Evolutionary conservation across 2,888 invertebrate species (phyloP).

Genomic region (Hesperia comma): DNA sequence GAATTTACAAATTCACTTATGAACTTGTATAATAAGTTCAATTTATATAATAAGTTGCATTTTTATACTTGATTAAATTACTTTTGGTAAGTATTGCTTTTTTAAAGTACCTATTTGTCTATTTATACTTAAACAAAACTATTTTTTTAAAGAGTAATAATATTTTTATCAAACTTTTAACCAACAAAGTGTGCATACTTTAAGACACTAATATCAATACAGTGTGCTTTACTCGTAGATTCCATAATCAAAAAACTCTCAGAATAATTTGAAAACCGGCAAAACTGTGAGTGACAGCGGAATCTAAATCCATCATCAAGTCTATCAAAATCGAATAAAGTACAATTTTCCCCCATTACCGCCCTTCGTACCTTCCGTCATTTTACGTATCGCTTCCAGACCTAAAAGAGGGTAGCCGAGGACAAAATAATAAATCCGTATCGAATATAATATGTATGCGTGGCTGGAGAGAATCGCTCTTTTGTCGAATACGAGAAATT

Average conservation of each 20-base stretch:
- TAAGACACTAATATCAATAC: too few species aligned
- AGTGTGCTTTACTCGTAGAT: too few species aligned
- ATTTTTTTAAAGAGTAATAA: too few species aligned
- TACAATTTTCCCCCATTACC: constrained; percentile 82
- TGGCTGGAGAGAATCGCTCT: constrained; percentile 66
- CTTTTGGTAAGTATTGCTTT: too few species aligned
- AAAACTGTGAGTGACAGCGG: constrained; percentile 64
- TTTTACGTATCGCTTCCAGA: constrained; percentile 82
- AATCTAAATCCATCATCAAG: constrained; percentile 76
- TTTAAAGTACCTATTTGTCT: too few species aligned
- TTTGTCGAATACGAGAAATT: constrained; percentile 62
- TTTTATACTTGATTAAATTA: too few species aligned
- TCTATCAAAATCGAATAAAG: constrained; percentile 83
- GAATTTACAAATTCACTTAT: too few species aligned
- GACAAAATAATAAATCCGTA: constrained; percentile 82
- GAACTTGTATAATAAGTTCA: too few species aligned
- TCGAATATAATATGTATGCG: constrained; percentile 68
- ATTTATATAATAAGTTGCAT: too few species aligned
- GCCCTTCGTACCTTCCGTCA: constrained; percentile 81
- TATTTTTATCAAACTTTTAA: too few species aligned
- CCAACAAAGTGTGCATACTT: too few species aligned
- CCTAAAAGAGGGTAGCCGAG: constrained; percentile 76
- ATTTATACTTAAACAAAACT: too few species aligned
- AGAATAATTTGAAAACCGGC: constrained; percentile 40
- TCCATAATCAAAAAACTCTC: constrained; percentile 10